These are phyloP conservation scores for Todus mexicanus DNA, from an alignment of 2,797 vertebrate genomes.

Conservation along the genomic window DNA sequence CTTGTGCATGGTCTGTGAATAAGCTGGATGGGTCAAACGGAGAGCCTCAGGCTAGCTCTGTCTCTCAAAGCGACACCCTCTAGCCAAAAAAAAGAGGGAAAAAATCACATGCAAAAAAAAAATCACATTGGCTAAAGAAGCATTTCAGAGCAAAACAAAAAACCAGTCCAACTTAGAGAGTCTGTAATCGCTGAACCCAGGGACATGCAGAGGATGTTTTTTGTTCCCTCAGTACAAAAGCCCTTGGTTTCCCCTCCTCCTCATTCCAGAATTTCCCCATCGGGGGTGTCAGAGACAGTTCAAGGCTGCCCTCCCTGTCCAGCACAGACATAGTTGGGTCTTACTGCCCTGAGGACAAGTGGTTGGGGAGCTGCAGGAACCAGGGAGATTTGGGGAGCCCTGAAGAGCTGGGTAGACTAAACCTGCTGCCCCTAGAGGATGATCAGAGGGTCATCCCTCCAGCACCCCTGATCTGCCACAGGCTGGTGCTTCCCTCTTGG, in stretches of 20 bases:
- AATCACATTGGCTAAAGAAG: background rate
- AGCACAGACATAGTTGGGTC: background rate
- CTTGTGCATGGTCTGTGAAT: background rate
- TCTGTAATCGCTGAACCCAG: background rate
- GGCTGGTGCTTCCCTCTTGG: background rate
- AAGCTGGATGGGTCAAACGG: background rate
- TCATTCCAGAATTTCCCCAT: conserved; percentile 27
- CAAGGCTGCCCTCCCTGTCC: background rate
- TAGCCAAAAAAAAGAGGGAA: background rate
- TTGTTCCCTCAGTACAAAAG: conserved; percentile 36
- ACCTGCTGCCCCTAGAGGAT: background rate
- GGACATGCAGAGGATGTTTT: background rate
- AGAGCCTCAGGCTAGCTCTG: background rate
- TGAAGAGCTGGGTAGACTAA: background rate
- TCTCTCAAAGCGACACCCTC: background rate
- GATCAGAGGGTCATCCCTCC: background rate
- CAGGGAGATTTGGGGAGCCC: background rate
- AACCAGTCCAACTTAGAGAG: background rate
- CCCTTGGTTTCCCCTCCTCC: conserved; percentile 4
- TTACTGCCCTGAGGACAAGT: background rate
- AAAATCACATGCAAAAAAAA: background rate
- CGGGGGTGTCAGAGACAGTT: conserved; percentile 28
- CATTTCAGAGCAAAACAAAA: background rate
- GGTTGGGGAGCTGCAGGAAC: background rate
- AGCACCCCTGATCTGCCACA: background rate